phyloP scores from a whole-genome alignment of 2,113 vertebrate species.

The Microcebus griseorufus region DNA sequence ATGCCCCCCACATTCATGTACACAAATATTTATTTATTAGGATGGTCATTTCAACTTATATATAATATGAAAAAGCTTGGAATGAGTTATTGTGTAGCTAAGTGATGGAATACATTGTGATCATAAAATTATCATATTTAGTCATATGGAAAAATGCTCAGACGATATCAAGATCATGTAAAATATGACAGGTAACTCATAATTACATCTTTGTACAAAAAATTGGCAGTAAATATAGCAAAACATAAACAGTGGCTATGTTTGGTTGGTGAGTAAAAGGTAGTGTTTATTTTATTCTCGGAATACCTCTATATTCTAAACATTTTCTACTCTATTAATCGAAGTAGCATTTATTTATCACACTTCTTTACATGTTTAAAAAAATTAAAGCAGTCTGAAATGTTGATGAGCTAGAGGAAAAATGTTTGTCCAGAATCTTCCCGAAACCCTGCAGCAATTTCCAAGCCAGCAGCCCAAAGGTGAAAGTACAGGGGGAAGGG shows the following conservation, averaged over 20 bases:
- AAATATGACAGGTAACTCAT: neutral
- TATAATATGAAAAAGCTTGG: neutral
- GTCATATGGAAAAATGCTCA: neutral
- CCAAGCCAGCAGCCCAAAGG: neutral
- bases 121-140: neutral
- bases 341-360: neutral
- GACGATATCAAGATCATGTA: neutral
- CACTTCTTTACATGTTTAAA: neutral
- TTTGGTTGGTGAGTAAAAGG: neutral
- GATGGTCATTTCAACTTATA: neutral
- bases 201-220: neutral
- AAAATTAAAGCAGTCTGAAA: neutral
- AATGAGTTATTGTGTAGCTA: neutral
- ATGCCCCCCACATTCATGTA: neutral
- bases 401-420: neutral
- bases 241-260: neutral
- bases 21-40: neutral
- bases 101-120: neutral
- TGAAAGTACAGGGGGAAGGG: rapidly evolving
- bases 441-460: neutral
- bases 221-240: neutral
- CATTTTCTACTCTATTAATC: neutral
- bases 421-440: neutral
- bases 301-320: neutral
- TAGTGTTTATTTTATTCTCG: neutral